These are phyloP conservation scores for Prunella strophiata DNA, from an alignment of 2,797 vertebrate genomes.

Conservation along the genomic window DNA sequence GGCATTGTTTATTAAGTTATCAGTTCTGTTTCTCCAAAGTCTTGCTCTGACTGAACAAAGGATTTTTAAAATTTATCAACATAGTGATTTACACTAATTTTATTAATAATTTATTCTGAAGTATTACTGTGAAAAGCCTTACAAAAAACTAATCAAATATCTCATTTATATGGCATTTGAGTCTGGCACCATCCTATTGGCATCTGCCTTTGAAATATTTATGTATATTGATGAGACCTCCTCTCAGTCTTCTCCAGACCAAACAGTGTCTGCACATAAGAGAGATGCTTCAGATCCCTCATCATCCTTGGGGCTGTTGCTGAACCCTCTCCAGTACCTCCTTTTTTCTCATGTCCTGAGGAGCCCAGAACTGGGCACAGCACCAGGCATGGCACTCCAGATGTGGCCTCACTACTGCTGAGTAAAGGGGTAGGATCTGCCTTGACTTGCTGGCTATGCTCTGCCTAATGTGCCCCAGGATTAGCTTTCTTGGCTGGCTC, in stretches of 20 bases:
- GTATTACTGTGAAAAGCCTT: background rate
- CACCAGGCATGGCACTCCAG: too few relatives aligned
- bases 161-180: background rate
- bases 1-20: background rate
- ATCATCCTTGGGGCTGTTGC: accelerated
- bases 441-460: background rate
- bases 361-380: background rate
- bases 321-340: background rate
- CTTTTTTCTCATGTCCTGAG: background rate
- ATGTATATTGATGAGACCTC: background rate
- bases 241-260: background rate
- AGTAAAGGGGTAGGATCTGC: background rate
- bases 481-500: background rate
- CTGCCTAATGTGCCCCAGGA: background rate
- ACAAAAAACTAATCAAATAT: background rate
- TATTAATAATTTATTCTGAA: background rate
- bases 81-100: background rate
- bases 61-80: background rate
- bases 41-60: background rate
- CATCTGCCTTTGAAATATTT: background rate
- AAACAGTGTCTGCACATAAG: background rate
- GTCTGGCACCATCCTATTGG: background rate
- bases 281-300: background rate
- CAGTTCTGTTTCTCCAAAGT: background rate
- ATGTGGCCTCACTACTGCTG: background rate